Evolutionary conservation across 2,888 invertebrate species (phyloP).

Genomic region (Parochlus steinenii): DNA sequence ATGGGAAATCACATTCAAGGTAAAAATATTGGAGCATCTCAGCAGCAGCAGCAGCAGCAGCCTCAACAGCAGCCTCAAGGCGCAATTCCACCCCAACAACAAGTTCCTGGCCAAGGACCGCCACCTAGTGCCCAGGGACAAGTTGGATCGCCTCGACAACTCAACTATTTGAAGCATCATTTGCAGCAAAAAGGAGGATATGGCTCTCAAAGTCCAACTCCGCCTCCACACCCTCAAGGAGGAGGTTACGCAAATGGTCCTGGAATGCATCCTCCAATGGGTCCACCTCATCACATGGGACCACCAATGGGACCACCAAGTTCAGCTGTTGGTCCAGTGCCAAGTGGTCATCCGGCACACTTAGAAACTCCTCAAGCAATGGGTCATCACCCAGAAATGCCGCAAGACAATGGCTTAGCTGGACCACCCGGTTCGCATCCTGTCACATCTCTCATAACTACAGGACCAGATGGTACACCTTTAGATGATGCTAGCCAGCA

Average conservation of each 20-base stretch:
- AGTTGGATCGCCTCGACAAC: conserved; percentile 33
- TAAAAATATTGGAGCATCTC: conserved; percentile 12
- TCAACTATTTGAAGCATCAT: conserved; percentile 53
- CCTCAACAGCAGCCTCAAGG: conserved; percentile 23
- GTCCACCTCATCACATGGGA: conserved; percentile 37
- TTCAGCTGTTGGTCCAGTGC: conserved; percentile 23
- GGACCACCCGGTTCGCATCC: conserved; percentile 38
- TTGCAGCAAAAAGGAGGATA: conserved; percentile 53
- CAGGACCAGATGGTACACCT: conserved; percentile 77
- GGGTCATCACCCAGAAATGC: conserved; percentile 31
- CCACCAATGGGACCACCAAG: conserved; percentile 43
- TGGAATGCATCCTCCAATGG: conserved; percentile 39
- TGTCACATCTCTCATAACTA: conserved; percentile 74
- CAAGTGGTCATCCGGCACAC: conserved; percentile 30
- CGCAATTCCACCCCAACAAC: conserved; percentile 29
- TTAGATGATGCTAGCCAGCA: conserved; percentile 86
- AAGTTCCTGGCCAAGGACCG: conserved; percentile 24
- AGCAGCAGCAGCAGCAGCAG: conserved; percentile 16
- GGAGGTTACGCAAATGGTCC: conserved; percentile 32
- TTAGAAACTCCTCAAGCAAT: conserved; percentile 1
- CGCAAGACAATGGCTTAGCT: conserved; percentile 43
- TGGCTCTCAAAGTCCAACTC: conserved; percentile 36
- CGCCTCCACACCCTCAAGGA: conserved; percentile 45
- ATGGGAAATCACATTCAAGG: conserved; percentile 29
- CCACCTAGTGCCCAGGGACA: conserved; percentile 31